Percentiles rank a stretch among this genome's conserved stretches.
Evolutionary conservation across 2,113 vertebrate species (phyloP).

Genomic region (Dendropsophus ebraccatus): DNA sequence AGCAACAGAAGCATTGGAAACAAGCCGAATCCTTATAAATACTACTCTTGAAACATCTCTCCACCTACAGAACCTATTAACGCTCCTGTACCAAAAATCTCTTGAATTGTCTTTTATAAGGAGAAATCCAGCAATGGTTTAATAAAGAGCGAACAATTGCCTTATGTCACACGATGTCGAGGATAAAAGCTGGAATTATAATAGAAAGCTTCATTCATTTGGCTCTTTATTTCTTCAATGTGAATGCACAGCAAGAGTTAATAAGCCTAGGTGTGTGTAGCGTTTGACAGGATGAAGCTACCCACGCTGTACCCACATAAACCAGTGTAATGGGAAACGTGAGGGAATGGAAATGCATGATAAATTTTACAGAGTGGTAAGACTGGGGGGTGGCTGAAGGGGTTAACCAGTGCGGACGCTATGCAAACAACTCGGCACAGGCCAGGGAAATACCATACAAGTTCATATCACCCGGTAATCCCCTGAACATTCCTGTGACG

Average conservation of each 20-base stretch:
- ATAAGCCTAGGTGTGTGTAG: background rate
- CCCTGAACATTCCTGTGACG: background rate
- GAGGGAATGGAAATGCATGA: background rate
- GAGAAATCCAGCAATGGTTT: background rate
- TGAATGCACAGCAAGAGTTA: conserved; percentile 13
- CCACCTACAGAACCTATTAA: conserved; percentile 36
- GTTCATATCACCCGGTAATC: background rate
- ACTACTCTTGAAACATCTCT: conserved; percentile 34
- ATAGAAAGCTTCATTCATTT: background rate
- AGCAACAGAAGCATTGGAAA: conserved; percentile 37
- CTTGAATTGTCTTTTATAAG: background rate
- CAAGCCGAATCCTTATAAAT: conserved; percentile 47
- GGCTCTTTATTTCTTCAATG: background rate
- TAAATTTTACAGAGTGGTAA: background rate
- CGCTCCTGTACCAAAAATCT: background rate
- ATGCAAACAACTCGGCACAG: background rate
- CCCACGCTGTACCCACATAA: conserved; percentile 30
- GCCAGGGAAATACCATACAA: background rate
- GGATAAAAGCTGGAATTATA: background rate
- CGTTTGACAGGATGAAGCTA: background rate
- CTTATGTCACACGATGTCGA: background rate
- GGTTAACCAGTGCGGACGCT: background rate
- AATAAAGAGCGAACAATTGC: background rate
- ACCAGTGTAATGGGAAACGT: background rate
- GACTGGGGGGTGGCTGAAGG: background rate